A percentile compares a stretch with the other conserved stretches of the same genome.
Conservation (phyloP, 2,888 invertebrate species). For the Patella ulyssiponensis region DNA sequence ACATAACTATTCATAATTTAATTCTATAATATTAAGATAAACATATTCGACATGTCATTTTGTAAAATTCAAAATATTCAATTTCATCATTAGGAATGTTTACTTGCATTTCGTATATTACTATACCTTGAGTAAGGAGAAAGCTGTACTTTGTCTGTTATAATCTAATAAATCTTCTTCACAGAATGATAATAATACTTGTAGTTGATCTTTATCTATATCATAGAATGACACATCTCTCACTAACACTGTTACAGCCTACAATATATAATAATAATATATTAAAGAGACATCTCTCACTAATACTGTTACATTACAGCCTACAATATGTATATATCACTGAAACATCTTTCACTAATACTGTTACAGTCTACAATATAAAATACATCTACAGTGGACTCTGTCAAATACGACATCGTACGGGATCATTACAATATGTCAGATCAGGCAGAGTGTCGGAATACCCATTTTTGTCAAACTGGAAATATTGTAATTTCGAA, state of each 20-base stretch:
- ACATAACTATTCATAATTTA: not conserved
- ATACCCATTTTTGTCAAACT: too few relatives aligned
- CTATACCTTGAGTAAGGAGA: constrained; percentile 82
- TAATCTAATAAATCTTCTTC: constrained; percentile 91
- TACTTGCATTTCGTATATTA: not conserved
- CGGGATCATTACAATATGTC: too few relatives aligned
- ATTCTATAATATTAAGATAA: not conserved
- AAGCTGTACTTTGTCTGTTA: constrained; percentile 89
- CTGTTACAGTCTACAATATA: too few relatives aligned
- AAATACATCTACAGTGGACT: too few relatives aligned
- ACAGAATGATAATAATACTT: constrained; percentile 86
- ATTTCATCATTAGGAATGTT: not conserved
- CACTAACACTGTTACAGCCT: constrained; percentile 86
- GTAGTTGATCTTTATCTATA: constrained; percentile 83
- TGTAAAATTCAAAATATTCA: not conserved
- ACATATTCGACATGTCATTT: not conserved
- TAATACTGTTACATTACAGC: constrained; percentile 49
- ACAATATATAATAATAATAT: constrained; percentile 53
- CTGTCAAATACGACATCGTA: too few relatives aligned
- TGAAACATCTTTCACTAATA: too few relatives aligned
- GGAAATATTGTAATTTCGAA: too few relatives aligned
- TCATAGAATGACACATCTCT: constrained; percentile 83
- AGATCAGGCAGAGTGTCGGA: too few relatives aligned
- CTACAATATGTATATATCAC: constrained; percentile 72
- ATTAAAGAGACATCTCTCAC: too few relatives aligned